Base-by-base conservation (phyloP, 2,113 vertebrate species). In the Speoplatyrhinus poulsoni region DNA sequence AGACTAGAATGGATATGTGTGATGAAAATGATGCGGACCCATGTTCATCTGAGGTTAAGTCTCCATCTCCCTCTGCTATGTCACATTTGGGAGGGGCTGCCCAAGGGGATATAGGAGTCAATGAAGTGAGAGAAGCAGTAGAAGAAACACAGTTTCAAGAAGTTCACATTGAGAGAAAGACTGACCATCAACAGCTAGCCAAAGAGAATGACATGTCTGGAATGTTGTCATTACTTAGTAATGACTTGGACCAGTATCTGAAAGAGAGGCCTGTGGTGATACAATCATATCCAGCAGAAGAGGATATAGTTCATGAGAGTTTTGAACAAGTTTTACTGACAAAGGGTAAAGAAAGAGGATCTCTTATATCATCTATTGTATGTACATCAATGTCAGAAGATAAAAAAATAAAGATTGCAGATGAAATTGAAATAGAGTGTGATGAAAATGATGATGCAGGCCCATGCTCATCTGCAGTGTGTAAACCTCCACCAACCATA, bases 381-480 rank as follows among this genome's bases (percentile, higher is more conserved):
- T n/a, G 8, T 56, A 19, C 16, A 1, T 9, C 16, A 17, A 11
- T 9, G n/a, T 56, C 54, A 56, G 19, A n/a, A 56, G 19, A 5
- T 58, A 26, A 58, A 12, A 32, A 58, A 58, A 32, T 26, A 12
- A 11, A 36, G 32, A 12, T 58, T 17, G 54, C 16, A 54, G 53
- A 54, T 54, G n/a, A 16, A 54, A 9, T 54, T 54, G 53, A 54
- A 56, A n/a, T 17, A 56, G 54, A 56, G 19, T n/a, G 3, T 56
- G 54, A 17, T 16, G 15, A 9, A 56, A 19, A 56, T n/a, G 19
- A 7, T 56, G 54, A 56, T 19, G n/a, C 54, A 54, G n/a, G 16
- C 3, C 54, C 54, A 68, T 71, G 57, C 13, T 64, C 36, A 65
- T 49, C 52, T n/a, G 47, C 72, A n/a, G 65, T 73, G 26, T 26